These are phyloP conservation scores for Punctoribates punctum DNA, from an alignment of 2,888 invertebrate genomes.

Conservation along the genomic window DNA sequence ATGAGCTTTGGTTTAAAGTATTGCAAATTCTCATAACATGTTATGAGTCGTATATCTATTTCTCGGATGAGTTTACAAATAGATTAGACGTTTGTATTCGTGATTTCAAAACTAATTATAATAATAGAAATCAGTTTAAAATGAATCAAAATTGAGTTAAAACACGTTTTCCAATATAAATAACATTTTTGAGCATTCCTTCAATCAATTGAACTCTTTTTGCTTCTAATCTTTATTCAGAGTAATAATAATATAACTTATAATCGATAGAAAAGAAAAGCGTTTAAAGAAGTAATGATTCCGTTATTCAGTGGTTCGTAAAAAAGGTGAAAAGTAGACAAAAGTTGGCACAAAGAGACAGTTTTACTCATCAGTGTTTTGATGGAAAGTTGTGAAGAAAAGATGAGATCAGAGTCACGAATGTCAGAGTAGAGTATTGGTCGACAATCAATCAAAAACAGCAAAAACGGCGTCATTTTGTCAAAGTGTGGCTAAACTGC, in stretches of 20 bases:
- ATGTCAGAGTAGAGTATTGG: too few species aligned
- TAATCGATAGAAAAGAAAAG: neutral
- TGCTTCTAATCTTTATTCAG: neutral
- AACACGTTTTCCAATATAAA: neutral
- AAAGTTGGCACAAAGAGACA: conserved; percentile 4
- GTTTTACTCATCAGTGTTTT: neutral
- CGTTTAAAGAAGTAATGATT: too few species aligned
- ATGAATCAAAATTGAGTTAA: neutral
- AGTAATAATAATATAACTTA: neutral
- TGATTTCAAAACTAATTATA: neutral
- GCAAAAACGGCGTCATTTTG: too few species aligned
- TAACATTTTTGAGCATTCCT: neutral
- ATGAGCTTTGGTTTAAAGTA: conserved; percentile 14
- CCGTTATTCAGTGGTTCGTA: too few species aligned
- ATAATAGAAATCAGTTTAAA: neutral
- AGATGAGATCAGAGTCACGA: too few species aligned
- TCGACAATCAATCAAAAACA: too few species aligned
- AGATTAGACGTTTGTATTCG: neutral
- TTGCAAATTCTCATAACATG: neutral
- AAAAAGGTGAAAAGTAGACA: neutral
- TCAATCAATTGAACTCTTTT: neutral
- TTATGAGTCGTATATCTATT: neutral
- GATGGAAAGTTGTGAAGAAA: neutral
- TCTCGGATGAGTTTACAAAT: neutral
- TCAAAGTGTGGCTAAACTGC: too few species aligned